phyloP scores from a whole-genome alignment of 1,140 invertebrate genomes.

The Polypedilum pembai region DNA sequence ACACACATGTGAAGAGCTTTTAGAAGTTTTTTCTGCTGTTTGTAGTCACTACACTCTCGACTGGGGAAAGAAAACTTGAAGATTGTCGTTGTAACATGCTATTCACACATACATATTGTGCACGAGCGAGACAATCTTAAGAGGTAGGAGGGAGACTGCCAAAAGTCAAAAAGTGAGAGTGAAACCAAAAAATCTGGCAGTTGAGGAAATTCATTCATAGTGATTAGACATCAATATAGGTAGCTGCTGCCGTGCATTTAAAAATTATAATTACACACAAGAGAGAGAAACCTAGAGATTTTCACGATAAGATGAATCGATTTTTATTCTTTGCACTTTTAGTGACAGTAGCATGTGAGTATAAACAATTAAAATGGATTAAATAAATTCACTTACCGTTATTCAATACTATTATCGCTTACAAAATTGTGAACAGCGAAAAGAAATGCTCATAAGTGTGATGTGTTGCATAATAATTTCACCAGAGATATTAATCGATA shows the following conservation, averaged over 20 bases:
- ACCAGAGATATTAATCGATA: neutral
- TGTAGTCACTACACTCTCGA: neutral
- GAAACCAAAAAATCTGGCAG: constrained; percentile 27
- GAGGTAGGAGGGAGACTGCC: constrained; percentile 20
- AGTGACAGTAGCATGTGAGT: constrained; percentile 22
- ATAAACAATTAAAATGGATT: neutral
- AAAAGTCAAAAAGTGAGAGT: constrained; percentile 28
- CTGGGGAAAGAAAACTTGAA: neutral
- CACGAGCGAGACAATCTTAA: neutral
- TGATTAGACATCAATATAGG: constrained; percentile 21
- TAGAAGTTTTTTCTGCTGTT: constrained; percentile 5
- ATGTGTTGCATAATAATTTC: constrained; percentile 22
- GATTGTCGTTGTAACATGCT: neutral
- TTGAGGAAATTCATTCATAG: constrained; percentile 26
- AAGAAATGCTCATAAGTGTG: neutral
- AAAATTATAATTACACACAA: neutral
- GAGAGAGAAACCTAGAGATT: too few species aligned
- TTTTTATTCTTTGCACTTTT: constrained; percentile 7
- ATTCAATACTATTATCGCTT: neutral
- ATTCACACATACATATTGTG: neutral
- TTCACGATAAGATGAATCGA: neutral
- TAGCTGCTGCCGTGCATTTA: neutral
- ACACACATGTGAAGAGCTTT: neutral
- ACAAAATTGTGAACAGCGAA: neutral
- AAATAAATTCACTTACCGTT: neutral